Evolutionary conservation across 2,113 vertebrate genomes (phyloP), one percentile per base, ranked within the genome.

Genomic region (Corapipo altera): DNA sequence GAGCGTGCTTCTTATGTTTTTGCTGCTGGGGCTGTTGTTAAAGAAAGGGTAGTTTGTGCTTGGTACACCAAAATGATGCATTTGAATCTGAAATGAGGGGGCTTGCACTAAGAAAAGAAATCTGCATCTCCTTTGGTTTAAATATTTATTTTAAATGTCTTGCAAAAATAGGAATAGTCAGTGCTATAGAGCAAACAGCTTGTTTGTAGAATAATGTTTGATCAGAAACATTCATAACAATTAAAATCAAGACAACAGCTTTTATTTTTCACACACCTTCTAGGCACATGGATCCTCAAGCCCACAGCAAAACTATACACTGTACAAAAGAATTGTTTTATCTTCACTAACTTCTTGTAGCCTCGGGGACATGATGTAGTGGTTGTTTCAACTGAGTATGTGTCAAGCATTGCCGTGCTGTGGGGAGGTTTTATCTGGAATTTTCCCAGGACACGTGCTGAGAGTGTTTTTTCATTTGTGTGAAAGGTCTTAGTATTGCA

Each of bases 1-100:
- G 26, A 91, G 19, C 35, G 18, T 33, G 79, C 85, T 97, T 69
- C 65, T 77, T 27, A 28, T 76, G 44, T 20, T 97, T 95, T 93
- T 93, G 85, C 77, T 96, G 88, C 91, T 80, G 26, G 59, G 74
- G 30, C 24, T 75, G 77, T 91, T 67, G 18, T 46, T 70, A 52
- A 57, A 84, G n/a, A 54, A 86, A 94, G 46, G 28, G n/a, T 69
- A 59, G 62, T n/a, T 93, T 88, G 46, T 94, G 32, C 46, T 41
- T 54, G 9, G 35, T 67, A 44, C 26, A 18, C 65, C 12, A 30
- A 72, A 81, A 37, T 23, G n/a, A 52, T 69, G 49, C 17, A 28
- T 83, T 72, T 89, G 44, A 69, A 80, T 77, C 77, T 66, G 55
- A 77, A 73, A 88, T 11, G 8, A 22, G 44, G 9, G 24, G 16